phyloP scores from a whole-genome alignment of 2,888 invertebrate species.

The Globia sparganii region DNA sequence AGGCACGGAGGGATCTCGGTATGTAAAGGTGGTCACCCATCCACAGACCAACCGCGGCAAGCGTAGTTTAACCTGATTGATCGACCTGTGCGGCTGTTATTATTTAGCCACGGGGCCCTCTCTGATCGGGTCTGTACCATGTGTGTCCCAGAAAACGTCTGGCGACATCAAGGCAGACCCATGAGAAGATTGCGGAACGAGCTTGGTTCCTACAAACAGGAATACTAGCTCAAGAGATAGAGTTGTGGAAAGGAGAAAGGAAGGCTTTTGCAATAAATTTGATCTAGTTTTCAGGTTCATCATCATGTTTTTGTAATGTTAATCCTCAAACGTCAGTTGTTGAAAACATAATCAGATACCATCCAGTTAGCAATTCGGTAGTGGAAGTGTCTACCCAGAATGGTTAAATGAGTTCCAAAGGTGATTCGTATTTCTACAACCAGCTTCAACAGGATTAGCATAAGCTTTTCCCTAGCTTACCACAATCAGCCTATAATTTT shows the following conservation, averaged over 20 bases:
- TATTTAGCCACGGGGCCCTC: no score
- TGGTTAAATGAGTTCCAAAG: not conserved
- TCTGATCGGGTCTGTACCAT: not conserved
- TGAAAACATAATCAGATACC: not conserved
- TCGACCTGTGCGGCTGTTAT: no score
- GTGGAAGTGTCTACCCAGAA: not conserved
- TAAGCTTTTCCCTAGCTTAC: no score
- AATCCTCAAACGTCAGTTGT: not conserved
- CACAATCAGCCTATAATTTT: no score
- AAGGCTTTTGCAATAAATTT: not conserved
- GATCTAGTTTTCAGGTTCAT: not conserved
- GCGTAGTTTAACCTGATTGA: no score
- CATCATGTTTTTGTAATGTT: not conserved
- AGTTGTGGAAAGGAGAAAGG: not conserved
- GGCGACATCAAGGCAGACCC: not conserved
- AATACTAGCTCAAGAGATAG: not conserved
- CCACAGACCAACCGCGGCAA: no score
- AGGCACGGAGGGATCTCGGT: no score
- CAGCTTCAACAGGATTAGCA: no score
- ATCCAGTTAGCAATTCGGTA: not conserved
- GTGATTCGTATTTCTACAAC: no score
- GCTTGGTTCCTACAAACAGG: not conserved
- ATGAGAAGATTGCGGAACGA: no score
- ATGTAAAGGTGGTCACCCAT: no score
- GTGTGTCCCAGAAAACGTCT: not conserved